Base-by-base conservation (phyloP, 2,888 invertebrate genomes). In the Hirtodrosophila alboralis region DNA sequence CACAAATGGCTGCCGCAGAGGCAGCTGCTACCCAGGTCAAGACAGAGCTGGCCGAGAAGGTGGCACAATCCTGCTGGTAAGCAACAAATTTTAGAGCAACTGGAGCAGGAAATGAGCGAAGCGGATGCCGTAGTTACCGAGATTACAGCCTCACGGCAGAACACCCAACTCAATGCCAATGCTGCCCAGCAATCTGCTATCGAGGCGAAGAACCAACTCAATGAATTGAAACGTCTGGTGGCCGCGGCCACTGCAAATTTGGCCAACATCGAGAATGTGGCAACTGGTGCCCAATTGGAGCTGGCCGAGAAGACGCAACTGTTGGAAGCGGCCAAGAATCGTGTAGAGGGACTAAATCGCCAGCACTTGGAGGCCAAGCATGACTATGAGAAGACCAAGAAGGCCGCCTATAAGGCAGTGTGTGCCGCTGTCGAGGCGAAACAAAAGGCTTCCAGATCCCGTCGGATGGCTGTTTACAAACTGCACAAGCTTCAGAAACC, bases 11-110 rank as follows among this genome's bases (percentile, higher is more conserved):
- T 0, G 93, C 95, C 23, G 94, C 94, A 14, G 94, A 94, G 0
- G 94, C 95, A 72, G 93, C 93, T 76, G 93, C 94, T 0, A 94
- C 94, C 2, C 95, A 95, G 91, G 93, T 93, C 1, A 95, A 95
- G 89, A 91, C 93, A 0, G 94, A 95, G 89, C 87, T 95, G 53
- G 95, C 95, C 0, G 94, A 94, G 73, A 94, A 93, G 79, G 95
- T 95, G 0, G 89, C 93, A 7, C 93, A 94, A 89, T 94, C 95
- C 0, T 1, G 93, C 93, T 2, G 95, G 94, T 0, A 95, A 95
- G 72, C 93, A 94, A 77, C 93, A 93, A 12, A 92, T 94, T 21
- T 93, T 95, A 0, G 93, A 94, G 72, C 94, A 95, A 75, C 90
- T 95, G 2, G 93, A 94, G 69, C 93, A 93, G 75, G 94, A 95